Evolutionary conservation across 1,140 invertebrate species (phyloP).

Genomic region (Gryllus bimaculatus): DNA sequence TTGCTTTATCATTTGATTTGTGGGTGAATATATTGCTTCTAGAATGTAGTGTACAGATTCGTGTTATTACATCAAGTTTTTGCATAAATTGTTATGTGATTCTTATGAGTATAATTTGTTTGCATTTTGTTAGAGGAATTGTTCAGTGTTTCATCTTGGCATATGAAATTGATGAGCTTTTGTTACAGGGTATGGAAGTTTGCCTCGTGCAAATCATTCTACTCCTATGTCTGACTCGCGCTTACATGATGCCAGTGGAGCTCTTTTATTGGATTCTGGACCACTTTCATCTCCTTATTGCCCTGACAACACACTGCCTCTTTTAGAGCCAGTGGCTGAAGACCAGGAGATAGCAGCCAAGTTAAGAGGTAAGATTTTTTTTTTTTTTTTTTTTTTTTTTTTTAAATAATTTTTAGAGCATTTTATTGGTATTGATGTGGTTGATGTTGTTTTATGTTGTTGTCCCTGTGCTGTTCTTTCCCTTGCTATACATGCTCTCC

Average conservation of each 20-base stretch:
- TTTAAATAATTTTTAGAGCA: too few species aligned
- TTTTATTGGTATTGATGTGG: too few species aligned
- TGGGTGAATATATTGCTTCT: too few species aligned
- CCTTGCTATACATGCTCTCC: background rate
- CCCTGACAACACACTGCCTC: slow-evolving; percentile 42
- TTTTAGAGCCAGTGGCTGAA: slow-evolving; percentile 52
- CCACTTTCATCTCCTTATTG: slow-evolving; percentile 37
- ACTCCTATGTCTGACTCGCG: slow-evolving; percentile 44
- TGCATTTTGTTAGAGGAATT: background rate
- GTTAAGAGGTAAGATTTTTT: background rate
- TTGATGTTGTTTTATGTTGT: background rate
- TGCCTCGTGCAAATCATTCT: slow-evolving; percentile 70
- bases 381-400: background rate
- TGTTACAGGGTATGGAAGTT: slow-evolving; percentile 64
- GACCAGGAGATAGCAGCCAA: slow-evolving; percentile 39
- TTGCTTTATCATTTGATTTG: too few species aligned
- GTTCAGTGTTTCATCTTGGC: background rate
- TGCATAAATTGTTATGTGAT: background rate
- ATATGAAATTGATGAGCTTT: background rate
- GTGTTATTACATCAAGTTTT: too few species aligned
- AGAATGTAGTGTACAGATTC: too few species aligned
- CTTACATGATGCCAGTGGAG: slow-evolving; percentile 35
- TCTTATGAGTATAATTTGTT: background rate
- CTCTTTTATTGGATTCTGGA: slow-evolving; percentile 35
- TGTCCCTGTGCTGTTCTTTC: background rate